Base-by-base conservation (phyloP, 2,888 invertebrate genomes). In the Drosophila macrospina region DNA sequence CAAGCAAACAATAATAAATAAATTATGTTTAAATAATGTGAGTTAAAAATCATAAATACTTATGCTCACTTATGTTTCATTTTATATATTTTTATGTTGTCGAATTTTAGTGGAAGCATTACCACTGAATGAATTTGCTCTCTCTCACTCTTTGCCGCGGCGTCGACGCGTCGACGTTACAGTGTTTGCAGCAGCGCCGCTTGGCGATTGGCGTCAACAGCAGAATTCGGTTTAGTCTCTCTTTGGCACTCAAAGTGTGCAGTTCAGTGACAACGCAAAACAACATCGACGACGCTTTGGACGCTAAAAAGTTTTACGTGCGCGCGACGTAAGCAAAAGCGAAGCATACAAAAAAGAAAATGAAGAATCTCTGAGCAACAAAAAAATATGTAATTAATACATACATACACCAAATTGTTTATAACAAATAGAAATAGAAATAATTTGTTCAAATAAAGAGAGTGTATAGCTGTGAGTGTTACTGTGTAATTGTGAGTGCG, bases 221-320 rank as follows among this genome's bases (percentile, higher is more conserved):
- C 36, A 45, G 45, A 48, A 34, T 32, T 59, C 44, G 16, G n/a
- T 15, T 69, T 69, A 82, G 86, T 82, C 72, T 80, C 75, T 73
- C 70, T 76, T 71, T 68, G 67, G 73, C 70, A 68, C 70, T 81
- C 78, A 63, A 34, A 59, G 59, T 57, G 87, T 87, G 64, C 78
- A 75, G 87, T 74, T 66, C 62, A 68, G 28, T 57, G 62, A 48
- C 45, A 50, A 47, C 62, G 54, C 45, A 48, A 36, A 36, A 10
- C 5, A 32, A 10, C 0, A 34, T 30, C 56, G 8, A 44, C 55
- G 28, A 37, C 45, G 32, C 39, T 52, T 60, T 51, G 50, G 47
- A 63, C 56, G 59, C 51, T 48, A 59, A 76, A 67, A 69, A 52
- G 52, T 60, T 65, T 41, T 57, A 74, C 74, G 78, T 65, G 74